A percentile compares a stretch with the other conserved stretches of the same genome.
Evolutionary conservation across 2,113 vertebrate species (phyloP).

Genomic region (Neolamprologus falcicula): DNA sequence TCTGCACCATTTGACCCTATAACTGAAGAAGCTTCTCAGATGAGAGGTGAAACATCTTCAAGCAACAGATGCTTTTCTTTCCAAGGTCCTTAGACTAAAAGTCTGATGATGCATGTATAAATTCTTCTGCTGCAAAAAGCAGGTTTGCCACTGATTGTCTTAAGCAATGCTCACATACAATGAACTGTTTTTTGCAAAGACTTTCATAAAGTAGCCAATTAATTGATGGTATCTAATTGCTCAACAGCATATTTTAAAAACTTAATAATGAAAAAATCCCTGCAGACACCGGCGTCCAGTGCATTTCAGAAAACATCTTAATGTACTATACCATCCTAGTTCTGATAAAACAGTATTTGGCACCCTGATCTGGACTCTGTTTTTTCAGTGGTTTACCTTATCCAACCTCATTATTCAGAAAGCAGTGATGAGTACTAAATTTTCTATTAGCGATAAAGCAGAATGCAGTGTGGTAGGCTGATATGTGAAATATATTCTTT

Average conservation of each 20-base stretch:
- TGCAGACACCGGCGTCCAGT: background rate
- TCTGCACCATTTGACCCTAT: background rate
- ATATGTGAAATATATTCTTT: background rate
- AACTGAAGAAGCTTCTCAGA: background rate
- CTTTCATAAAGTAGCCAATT: accelerated
- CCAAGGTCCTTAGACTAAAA: background rate
- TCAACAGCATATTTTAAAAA: accelerated
- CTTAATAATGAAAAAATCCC: background rate
- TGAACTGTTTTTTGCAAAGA: accelerated
- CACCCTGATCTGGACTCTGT: background rate
- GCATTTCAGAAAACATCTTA: background rate
- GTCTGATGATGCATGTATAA: background rate
- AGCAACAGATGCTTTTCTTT: background rate
- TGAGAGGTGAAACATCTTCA: background rate
- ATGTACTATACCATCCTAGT: background rate
- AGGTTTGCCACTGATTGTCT: accelerated
- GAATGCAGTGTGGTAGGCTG: background rate
- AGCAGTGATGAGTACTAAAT: background rate
- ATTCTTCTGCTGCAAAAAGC: background rate
- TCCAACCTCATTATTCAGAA: background rate
- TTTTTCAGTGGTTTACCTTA: background rate
- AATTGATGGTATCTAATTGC: background rate
- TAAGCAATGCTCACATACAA: background rate
- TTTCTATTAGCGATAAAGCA: background rate
- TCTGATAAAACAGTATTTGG: accelerated